Conservation (phyloP, 2,888 invertebrate genomes). For the Cheilosia vernalis region DNA sequence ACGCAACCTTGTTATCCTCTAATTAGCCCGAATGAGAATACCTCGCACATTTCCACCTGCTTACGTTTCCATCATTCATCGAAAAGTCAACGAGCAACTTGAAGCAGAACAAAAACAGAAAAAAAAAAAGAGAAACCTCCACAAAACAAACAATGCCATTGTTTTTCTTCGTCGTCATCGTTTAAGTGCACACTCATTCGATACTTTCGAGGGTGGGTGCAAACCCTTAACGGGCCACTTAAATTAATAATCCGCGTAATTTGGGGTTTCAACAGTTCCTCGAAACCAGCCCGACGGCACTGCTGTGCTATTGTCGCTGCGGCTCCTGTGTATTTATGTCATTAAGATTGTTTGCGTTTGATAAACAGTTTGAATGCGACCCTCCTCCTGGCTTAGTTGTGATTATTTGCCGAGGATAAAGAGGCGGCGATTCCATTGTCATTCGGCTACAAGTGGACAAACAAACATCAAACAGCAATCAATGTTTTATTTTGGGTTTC, state of each 20-base stretch:
- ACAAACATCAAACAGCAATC: constrained; percentile 65
- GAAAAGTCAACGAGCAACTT: constrained; percentile 67
- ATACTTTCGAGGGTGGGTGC: constrained; percentile 58
- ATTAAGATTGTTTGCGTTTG: constrained; percentile 82
- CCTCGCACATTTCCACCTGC: constrained; percentile 72
- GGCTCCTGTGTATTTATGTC: constrained; percentile 79
- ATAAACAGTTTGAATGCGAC: constrained; percentile 79
- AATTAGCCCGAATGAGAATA: constrained; percentile 66
- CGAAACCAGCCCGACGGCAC: constrained; percentile 65
- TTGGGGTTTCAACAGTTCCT: constrained; percentile 80
- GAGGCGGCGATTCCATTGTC: constrained; percentile 51
- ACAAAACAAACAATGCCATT: constrained; percentile 72
- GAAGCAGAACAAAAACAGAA: constrained; percentile 28
- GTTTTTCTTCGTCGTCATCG: constrained; percentile 68
- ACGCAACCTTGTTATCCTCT: constrained; percentile 66
- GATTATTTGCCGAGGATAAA: constrained; percentile 58
- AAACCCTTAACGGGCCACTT: constrained; percentile 79
- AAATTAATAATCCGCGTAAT: constrained; percentile 83
- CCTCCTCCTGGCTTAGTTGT: constrained; percentile 55
- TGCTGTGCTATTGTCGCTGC: constrained; percentile 63
- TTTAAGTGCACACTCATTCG: constrained; percentile 69
- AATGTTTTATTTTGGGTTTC: constrained; percentile 38
- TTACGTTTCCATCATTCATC: constrained; percentile 57
- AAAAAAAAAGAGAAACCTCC: constrained; percentile 24
- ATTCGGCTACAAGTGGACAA: constrained; percentile 49